Base-by-base conservation (phyloP, 2,888 invertebrate species). In the Trichacis sp. region DNA sequence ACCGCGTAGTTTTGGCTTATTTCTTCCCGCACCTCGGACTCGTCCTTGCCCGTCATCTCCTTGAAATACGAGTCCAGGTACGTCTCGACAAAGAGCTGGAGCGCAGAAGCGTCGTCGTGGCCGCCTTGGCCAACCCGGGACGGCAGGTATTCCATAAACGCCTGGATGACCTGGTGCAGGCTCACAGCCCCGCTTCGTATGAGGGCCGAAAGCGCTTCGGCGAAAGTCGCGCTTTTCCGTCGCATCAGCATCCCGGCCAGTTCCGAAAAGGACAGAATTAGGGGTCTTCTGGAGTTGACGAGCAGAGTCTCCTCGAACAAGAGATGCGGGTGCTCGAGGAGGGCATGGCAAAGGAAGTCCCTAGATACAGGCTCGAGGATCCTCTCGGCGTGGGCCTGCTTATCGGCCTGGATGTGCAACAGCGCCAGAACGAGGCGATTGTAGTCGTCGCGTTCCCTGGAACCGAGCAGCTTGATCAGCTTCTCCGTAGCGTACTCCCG, bases 71-170 rank as follows among this genome's bases (percentile, higher is more conserved):
- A 74, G 8, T 77, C 76, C 24, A 84, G 70, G 66, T 84, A 84
- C 33, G 75, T 80, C 56, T 84, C 84, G 15, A 84, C 73, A 55
- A 83, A 84, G 3, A 79, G 67, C 63, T 84, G 84, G 20, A 84
- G 64, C 1, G 81, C 79, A 70, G 86, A 74, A 3, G 82, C 82
- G 1, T 83, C 84, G 24, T 80, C 79, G 38, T 82, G 81, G 1
- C 84, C 84, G 42, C 84, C 85, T 77, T 87, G 74, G 1, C 90
- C 90, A 29, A 90, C 88, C 71, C 89, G 87, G n/a, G 89, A 88
- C 3, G 91, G 90, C 59, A 91, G 83, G 77, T 89, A 91, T 63
- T 90, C 90, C 57, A 91, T 78, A 73, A 90, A 91, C 9, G 90
- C 85, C 84, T 90, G 85, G 58, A 81, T 76, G 24, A 87, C 72